Evolutionary conservation across 2,113 vertebrate genomes (phyloP), one percentile per base, ranked within the genome.

Genomic region (Nothoprocta pentlandii): DNA sequence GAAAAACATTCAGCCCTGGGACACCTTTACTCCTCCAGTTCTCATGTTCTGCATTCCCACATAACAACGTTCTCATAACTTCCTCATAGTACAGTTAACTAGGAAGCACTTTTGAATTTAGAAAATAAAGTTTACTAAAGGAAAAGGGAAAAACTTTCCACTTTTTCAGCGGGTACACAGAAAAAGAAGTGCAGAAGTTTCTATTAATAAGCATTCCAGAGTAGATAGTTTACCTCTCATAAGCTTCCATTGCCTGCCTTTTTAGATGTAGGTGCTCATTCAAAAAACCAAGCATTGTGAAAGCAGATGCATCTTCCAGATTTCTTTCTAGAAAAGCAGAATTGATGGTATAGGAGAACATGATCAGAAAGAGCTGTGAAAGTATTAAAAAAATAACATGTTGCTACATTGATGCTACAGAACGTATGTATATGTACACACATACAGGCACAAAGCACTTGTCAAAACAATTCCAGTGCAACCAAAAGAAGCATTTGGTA

Each of bases 201-300:
- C 41, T 56, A 6, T 14, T 3, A 44, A 34, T 30, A 36, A 75
- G 19, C 3, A 36, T 91, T 59, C 8, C 36, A 66, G 9, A 4
- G 3, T 67, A 3, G 16, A 26, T 6, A 51, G 17, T 44, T 96
- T 96, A 99, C 99, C 99, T 99, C 81, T 97, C 98, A 93, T 99
- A 99, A 4, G 98, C 98, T 44, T 97, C 96, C n/a, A 97, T 59
- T 20, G 99, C 99, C 97, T 99, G 98, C 44, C 95, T 98, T 93
- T 98, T 99, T 32, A 99, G 96, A 41, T 98, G 97, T 34, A 99
- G 97, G 94, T 98, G 97, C 69, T 99, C 99, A 88, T 98, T 99
- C 90, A 99, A 97, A 95, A 98, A 99, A n/a, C 99, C 99, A 85
- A 99, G 96, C 99, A 99, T 99, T n/a, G 98, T 97, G 93, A 99